Base-by-base conservation (phyloP, 2,113 vertebrate species). In the Trachemys scripta region DNA sequence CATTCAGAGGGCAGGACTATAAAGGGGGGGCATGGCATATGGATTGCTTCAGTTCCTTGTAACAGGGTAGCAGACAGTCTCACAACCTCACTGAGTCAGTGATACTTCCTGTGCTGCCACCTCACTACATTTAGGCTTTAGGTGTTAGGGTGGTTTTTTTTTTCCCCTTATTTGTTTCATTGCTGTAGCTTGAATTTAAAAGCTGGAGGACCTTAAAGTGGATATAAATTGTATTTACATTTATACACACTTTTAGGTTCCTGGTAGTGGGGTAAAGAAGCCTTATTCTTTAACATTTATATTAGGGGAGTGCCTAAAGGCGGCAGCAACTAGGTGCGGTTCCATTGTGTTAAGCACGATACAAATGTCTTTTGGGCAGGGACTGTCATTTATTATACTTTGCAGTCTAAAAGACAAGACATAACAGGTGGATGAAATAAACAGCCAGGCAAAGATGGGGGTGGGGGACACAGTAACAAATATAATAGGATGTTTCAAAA, bases 371-470 rank as follows among this genome's bases (percentile, higher is more conserved):
- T n/a, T 69, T 59, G 57, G 35, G 16, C 12, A 54, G 35, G 50
- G 50, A 81, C 80, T 35, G 49, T 59, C 27, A 51, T 51, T 51
- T 80, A 80, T 35, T 80, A 49, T 80, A 51, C 24, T 82, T 96
- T 75, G 17, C 49, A 5, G 51, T 86, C 35, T 86, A 45, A 84
- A 91, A 80, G 19, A n/a, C 0, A 31, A 84, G 49, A 27, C 84
- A 78, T 84, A 80, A 35, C 90, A 88, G 47, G 82, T 82, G 69
- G 31, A 78, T 69, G 20, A 87, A 78, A 49, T 24, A 47, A 79
- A 82, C 13, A 72, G 86, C 42, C 31, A 1, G 0, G 22, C 29
- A 0, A 3, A 54, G 56, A 62, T 38, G 54, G n/a, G 10, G 19
- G 11, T 24, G n/a, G 22, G 38, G 38, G 22, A 76, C 47, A 54